phyloP scores from a whole-genome alignment of 2,113 vertebrate species.

The Scophthalmus maximus region DNA sequence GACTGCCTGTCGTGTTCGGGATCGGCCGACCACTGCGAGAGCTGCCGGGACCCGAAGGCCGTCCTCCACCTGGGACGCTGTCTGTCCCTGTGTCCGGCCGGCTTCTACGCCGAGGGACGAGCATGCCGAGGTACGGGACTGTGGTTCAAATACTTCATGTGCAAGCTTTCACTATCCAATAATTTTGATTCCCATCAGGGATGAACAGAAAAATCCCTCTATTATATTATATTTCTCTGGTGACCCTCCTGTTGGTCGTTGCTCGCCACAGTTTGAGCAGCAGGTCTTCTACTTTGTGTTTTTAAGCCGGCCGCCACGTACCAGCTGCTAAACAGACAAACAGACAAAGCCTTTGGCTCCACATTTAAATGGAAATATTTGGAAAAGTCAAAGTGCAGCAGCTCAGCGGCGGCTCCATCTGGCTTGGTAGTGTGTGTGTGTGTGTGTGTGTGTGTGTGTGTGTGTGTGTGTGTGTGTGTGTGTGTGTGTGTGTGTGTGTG shows the following conservation, averaged over 20 bases:
- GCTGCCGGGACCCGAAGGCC: constrained; percentile 67
- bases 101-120: constrained; percentile 46
- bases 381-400: not conserved
- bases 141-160: no score
- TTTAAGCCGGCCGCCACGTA: not conserved
- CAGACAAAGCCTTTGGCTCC: constrained; percentile 1
- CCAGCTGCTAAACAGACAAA: not conserved
- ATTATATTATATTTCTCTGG: no score
- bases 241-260: no score
- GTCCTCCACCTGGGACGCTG: constrained; percentile 68
- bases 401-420: not conserved
- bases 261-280: no score
- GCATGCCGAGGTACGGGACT: constrained; percentile 60
- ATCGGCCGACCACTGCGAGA: constrained; percentile 58
- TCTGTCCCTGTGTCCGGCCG: constrained; percentile 59
- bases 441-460: not conserved
- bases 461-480: not conserved
- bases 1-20: constrained; percentile 67
- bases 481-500: no score
- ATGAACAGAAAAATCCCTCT: no score
- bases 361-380: not conserved
- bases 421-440: not conserved
- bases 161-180: no score
- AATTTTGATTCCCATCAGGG: no score
- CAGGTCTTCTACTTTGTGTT: no score